These are phyloP conservation scores for Plecotus auritus DNA, from an alignment of 2,113 vertebrate genomes.

Conservation along the genomic window DNA sequence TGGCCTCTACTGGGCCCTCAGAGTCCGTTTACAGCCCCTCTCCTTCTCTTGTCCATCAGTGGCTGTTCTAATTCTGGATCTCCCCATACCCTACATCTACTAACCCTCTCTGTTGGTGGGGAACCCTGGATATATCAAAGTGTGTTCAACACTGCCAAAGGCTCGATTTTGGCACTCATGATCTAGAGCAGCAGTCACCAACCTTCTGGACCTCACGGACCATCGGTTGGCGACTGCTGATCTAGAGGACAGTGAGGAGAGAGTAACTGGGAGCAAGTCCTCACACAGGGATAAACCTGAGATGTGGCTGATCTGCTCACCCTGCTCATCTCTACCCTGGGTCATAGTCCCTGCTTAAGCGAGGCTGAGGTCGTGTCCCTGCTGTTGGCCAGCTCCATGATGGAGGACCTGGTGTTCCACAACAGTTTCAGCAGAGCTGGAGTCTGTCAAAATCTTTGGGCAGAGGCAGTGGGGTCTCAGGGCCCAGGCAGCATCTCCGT, in stretches of 20 bases:
- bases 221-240: too few relatives aligned
- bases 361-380: neutral
- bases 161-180: neutral
- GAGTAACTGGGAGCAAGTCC: neutral
- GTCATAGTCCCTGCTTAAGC: rapidly evolving
- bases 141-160: neutral
- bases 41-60: rapidly evolving
- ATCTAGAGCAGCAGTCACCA: too few relatives aligned
- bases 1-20: too few relatives aligned
- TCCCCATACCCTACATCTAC: neutral
- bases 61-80: neutral
- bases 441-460: too few relatives aligned
- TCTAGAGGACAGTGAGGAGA: neutral
- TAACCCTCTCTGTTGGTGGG: neutral
- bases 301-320: neutral
- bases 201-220: too few relatives aligned
- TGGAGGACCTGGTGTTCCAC: neutral
- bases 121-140: neutral
- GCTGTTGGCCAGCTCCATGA: neutral
- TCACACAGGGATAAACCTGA: neutral
- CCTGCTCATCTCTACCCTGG: neutral
- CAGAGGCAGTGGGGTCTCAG: neutral
- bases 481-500: neutral
- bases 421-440: neutral
- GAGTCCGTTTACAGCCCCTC: neutral